Base-by-base conservation (phyloP, 2,888 invertebrate genomes). In the Eubasilissa splendida region DNA sequence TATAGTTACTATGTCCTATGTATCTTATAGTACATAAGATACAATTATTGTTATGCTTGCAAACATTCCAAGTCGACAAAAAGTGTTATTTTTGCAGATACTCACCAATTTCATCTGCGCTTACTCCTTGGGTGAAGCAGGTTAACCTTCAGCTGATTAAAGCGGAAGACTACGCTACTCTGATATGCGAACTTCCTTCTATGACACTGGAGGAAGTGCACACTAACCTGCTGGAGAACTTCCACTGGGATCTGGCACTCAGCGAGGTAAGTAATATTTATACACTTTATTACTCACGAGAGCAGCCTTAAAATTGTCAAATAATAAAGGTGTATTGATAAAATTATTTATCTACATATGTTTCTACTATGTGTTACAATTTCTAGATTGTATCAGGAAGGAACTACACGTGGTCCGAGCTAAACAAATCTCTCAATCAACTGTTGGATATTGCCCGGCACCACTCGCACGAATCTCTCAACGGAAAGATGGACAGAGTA, bases 231-330 rank as follows among this genome's bases (percentile, higher is more conserved):
- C 87, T 89, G 79, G 88, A 88, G 33, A 89, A 91, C 82, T 91
- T 92, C 85, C 90, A 91, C 79, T 92, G 92, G 92, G 91, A 92
- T 79, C 91, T 92, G 88, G 90, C 91, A 0, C 85, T 90, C 14
- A 87, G 84, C 80, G 92, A 92, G 89, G 92, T 91, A 82, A 82
- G 80, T 12, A 74, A 56, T 31, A 14, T 22, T 22, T 22, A 22
- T 22, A 22, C 22, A 22, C 22, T n/a, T n/a, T 22, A 22, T 22
- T 1, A 22, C 0, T 22, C 22, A 22, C 22, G 22, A 22, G 22
- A 22, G 22, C 22, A 22, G 22, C 1, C 22, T 22, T 22, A 22
- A 22, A 22, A 0, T 22, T 22, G 22, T 1, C 22, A 22, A 22
- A 22, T 22, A 22, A 22, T 22, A 22, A 22, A 22, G 22, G 22